Conservation (phyloP, 2,797 vertebrate genomes). For the Momotus momota region DNA sequence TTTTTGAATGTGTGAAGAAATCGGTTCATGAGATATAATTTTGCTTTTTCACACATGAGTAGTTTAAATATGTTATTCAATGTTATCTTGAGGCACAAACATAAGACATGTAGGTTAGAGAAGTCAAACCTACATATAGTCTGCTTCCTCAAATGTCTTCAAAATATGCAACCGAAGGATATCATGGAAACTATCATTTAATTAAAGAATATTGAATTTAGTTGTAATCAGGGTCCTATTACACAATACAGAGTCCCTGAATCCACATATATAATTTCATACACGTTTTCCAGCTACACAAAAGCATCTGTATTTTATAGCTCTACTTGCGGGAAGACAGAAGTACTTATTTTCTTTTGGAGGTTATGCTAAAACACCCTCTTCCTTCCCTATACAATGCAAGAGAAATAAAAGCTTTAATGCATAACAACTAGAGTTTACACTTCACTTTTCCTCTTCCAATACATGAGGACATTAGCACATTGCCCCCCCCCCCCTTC, state of each 20-base stretch:
- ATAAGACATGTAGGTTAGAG: conserved; percentile 59
- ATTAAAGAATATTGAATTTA: not conserved
- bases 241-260: not conserved
- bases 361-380: not conserved
- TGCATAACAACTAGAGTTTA: not conserved
- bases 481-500: not conserved
- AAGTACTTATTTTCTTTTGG: not conserved
- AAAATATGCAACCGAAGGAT: not conserved
- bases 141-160: conserved; percentile 25
- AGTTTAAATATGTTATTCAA: conserved; percentile 69
- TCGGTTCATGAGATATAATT: conserved; percentile 47
- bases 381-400: not conserved
- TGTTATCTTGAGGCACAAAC: conserved; percentile 65
- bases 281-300: not conserved
- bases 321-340: not conserved
- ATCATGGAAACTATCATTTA: not conserved
- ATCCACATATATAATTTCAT: not conserved
- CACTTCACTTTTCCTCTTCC: not conserved
- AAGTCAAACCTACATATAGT: conserved; percentile 12
- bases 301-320: not conserved
- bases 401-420: not conserved
- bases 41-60: conserved; percentile 48
- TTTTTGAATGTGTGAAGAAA: conserved; percentile 37
- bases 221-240: not conserved
- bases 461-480: not conserved